Conservation (phyloP, 2,113 vertebrate species). For the Trochalopteron elliotii region DNA sequence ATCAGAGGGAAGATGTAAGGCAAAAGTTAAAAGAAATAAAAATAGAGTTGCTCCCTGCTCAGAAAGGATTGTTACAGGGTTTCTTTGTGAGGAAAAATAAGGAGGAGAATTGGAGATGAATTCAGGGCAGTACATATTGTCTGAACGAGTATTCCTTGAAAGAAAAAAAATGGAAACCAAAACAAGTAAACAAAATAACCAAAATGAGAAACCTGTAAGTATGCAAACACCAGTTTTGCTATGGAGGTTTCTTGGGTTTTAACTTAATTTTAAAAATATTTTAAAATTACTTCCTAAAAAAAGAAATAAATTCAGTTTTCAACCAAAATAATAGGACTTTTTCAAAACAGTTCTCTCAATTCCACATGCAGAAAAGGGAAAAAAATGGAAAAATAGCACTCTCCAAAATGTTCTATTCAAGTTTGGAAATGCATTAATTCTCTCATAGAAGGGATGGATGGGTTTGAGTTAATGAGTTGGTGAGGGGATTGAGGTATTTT, state of each 20-base stretch:
- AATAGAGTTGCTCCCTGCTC: neutral
- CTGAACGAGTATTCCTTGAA: neutral
- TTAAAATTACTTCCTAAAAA: neutral
- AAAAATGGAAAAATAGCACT: neutral
- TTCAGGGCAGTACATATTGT: neutral
- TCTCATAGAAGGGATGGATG: neutral
- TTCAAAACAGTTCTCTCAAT: neutral
- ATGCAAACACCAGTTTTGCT: neutral
- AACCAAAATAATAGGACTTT: neutral
- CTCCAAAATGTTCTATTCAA: neutral
- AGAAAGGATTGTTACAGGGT: neutral
- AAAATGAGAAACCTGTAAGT: neutral
- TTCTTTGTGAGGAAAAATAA: neutral
- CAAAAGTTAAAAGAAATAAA: neutral
- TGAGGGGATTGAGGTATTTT: neutral
- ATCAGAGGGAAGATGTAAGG: neutral
- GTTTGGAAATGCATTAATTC: neutral
- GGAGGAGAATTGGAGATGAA: neutral
- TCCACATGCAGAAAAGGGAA: neutral
- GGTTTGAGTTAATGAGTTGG: neutral
- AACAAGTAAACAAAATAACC: neutral
- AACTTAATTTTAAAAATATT: neutral
- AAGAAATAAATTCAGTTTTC: neutral
- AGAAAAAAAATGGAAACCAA: neutral
- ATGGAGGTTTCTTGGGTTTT: neutral